Percentiles rank a stretch among this genome's conserved stretches.
Evolutionary conservation across 2,113 vertebrate genomes (phyloP).

Genomic region (Bettongia penicillata): DNA sequence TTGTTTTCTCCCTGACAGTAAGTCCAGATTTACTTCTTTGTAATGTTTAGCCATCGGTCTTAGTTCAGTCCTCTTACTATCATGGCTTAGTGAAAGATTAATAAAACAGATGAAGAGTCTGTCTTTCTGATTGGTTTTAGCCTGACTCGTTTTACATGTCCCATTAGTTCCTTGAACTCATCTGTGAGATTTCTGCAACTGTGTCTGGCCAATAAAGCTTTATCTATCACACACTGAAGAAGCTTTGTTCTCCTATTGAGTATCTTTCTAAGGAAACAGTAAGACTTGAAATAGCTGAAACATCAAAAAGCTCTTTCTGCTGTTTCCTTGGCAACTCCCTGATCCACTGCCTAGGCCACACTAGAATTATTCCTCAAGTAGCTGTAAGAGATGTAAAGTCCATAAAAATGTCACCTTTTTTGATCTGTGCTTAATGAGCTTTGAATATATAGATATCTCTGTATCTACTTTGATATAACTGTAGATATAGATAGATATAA

Average conservation of each 20-base stretch:
- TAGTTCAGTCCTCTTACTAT: background rate
- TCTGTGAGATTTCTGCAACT: background rate
- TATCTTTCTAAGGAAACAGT: conserved; percentile 20
- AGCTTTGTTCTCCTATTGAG: background rate
- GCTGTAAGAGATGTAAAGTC: background rate
- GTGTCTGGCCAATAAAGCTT: background rate
- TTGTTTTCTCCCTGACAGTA: background rate
- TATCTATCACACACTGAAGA: background rate
- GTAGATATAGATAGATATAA: too few relatives aligned
- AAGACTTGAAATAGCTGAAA: background rate
- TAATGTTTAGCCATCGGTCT: background rate
- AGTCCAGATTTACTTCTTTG: background rate
- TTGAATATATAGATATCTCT: too few relatives aligned
- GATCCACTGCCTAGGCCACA: background rate
- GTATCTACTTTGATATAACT: too few relatives aligned
- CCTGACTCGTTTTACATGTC: background rate
- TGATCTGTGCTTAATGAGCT: too few relatives aligned
- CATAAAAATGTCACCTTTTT: background rate
- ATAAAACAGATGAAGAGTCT: too few relatives aligned
- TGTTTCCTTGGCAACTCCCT: conserved; percentile 12
- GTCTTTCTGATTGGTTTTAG: too few relatives aligned
- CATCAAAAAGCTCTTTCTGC: conserved; percentile 39
- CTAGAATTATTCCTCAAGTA: conserved; percentile 34
- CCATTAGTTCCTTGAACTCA: background rate
- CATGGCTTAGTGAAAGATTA: background rate